These are phyloP conservation scores for Syrmaticus mikado DNA, from an alignment of 2,113 vertebrate genomes.

Conservation along the genomic window DNA sequence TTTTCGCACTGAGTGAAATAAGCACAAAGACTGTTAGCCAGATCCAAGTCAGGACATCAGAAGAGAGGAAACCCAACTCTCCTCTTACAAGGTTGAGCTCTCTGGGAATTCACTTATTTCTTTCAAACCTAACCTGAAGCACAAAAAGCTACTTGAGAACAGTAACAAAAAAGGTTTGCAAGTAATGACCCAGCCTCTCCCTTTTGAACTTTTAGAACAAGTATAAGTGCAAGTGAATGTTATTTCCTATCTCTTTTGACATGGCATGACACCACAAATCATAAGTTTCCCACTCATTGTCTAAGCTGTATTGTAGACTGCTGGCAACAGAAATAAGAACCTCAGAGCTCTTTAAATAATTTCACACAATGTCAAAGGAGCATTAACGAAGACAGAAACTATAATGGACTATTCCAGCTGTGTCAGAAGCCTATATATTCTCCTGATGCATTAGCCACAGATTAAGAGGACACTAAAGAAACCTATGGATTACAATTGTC, in stretches of 20 bases:
- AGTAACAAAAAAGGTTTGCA: constrained; percentile 14
- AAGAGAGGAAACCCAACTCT: neutral
- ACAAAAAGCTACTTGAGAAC: neutral
- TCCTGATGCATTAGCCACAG: neutral
- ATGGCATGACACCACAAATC: neutral
- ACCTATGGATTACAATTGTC: constrained; percentile 18
- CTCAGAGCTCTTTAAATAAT: neutral
- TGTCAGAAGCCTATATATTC: neutral
- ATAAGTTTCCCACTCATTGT: neutral
- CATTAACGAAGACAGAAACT: constrained; percentile 1
- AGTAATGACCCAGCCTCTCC: neutral
- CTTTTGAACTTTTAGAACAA: neutral
- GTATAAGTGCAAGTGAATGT: neutral
- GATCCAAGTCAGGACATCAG: neutral
- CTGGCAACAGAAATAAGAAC: constrained; percentile 31
- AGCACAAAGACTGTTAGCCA: neutral
- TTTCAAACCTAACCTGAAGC: neutral
- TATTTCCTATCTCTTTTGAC: constrained; percentile 10
- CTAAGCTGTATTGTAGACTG: neutral
- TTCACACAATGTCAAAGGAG: constrained; percentile 1
- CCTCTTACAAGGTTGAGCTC: neutral
- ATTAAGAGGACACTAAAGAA: neutral
- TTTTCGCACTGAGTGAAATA: constrained; percentile 11
- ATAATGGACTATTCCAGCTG: constrained; percentile 4
- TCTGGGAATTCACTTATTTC: neutral